Base-by-base conservation (phyloP, 2,888 invertebrate genomes). In the Eristalis intricaria region DNA sequence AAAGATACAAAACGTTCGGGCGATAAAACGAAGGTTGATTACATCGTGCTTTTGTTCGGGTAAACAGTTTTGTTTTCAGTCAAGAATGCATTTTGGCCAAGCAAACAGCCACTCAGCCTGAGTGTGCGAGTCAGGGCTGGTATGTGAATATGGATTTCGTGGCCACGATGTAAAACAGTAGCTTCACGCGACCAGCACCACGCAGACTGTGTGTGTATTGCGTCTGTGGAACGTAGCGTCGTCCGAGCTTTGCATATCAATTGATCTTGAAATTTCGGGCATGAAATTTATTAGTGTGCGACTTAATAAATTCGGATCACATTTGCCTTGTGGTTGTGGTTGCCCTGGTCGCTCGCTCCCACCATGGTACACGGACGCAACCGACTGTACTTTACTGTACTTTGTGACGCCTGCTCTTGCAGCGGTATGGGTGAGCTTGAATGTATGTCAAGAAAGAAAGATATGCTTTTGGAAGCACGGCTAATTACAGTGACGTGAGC, bases 201-300 rank as follows among this genome's bases (percentile, higher is more conserved):
- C n/a, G 70, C 56, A 35, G 58, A 60, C 65, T 43, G 50, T 74
- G 35, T 71, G 43, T 76, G 40, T 32, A n/a, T 15, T 56, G 43
- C 79, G 50, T 82, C 70, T 83, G 82, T 82, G 66, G 71, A 79
- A 40, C 61, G 64, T 80, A 75, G 38, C 61, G 63, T 79, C 79
- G 76, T 73, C 43, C 84, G 61, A 76, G 87, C 87, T 80, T 79
- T 71, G 87, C 87, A 87, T 87, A 84, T 84, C 75, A 87, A 87
- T 84, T 84, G 84, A 84, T 84, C 84, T 87, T 79, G 84, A 84
- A 79, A 84, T 74, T 83, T 83, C 75, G 75, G 82, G 50, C 38
- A 70, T 35, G 56, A 73, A 83, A 83, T 87, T 83, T 83, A 87
- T 87, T 83, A 83, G 71, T 79, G 66, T 60, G 19, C 65, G 64